These are phyloP conservation scores for Idaea straminata DNA, from an alignment of 2,888 invertebrate species.

Conservation along the genomic window DNA sequence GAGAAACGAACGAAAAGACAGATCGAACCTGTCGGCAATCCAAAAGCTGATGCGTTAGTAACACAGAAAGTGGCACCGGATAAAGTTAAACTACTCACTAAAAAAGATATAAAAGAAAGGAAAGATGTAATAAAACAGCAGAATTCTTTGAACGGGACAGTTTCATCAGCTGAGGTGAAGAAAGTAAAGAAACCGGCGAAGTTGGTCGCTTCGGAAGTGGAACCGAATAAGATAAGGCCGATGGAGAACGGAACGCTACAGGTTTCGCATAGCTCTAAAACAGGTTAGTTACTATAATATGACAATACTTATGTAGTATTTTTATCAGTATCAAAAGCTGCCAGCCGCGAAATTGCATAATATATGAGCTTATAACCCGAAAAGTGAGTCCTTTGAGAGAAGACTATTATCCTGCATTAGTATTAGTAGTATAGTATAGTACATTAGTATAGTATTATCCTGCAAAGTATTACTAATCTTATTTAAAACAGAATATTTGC, in stretches of 20 bases:
- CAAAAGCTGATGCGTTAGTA: conserved; percentile 61
- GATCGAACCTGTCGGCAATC: conserved; percentile 63
- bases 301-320: too few species aligned
- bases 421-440: too few species aligned
- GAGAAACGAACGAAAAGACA: conserved; percentile 55
- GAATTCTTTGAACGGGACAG: conserved; percentile 52
- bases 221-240: conserved; percentile 46
- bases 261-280: conserved; percentile 48
- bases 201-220: conserved; percentile 50
- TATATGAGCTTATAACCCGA: too few species aligned
- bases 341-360: too few species aligned
- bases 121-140: conserved; percentile 68
- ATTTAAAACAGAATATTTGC: too few species aligned
- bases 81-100: conserved; percentile 64
- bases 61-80: conserved; percentile 62
- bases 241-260: conserved; percentile 60
- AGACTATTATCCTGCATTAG: too few species aligned
- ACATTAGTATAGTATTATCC: too few species aligned
- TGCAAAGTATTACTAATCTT: too few species aligned
- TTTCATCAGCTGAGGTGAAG: conserved; percentile 52
- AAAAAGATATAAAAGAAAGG: conserved; percentile 66
- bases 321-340: too few species aligned
- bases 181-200: conserved; percentile 60
- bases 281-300: conserved; percentile 46
- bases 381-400: too few species aligned